These are phyloP conservation scores for Mesorhabditis belari DNA, from an alignment of 2,888 invertebrate species.

Conservation along the genomic window DNA sequence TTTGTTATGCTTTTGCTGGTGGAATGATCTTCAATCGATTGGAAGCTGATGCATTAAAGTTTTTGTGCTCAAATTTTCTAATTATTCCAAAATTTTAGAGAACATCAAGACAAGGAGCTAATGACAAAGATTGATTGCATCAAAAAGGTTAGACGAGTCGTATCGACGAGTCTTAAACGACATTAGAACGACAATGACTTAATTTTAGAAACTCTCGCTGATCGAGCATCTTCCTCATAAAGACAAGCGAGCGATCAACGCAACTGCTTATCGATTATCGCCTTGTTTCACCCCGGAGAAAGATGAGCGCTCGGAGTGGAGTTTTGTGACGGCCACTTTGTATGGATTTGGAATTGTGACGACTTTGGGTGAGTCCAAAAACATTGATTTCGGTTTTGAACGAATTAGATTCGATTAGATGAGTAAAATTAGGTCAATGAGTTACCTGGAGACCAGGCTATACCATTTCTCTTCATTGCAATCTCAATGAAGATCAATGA, in stretches of 20 bases:
- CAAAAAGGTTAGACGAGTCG: neutral
- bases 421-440: neutral
- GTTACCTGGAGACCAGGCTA: neutral
- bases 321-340: constrained; percentile 48
- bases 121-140: neutral
- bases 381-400: too few relatives aligned
- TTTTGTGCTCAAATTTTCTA: neutral
- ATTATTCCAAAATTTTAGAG: neutral
- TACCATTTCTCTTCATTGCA: too few relatives aligned
- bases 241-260: constrained; percentile 4
- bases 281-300: constrained; percentile 24
- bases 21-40: constrained; percentile 46
- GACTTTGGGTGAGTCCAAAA: constrained; percentile 29
- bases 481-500: too few relatives aligned
- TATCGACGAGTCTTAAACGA: neutral
- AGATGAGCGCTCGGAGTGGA: constrained; percentile 40
- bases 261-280: constrained; percentile 11
- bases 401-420: too few relatives aligned
- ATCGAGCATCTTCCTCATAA: neutral
- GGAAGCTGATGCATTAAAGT: constrained; percentile 34
- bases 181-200: neutral
- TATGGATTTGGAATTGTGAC: constrained; percentile 52
- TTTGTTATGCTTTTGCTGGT: constrained; percentile 45
- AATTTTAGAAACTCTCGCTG: too few relatives aligned
- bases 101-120: neutral